Evolutionary conservation across 2,888 invertebrate species (phyloP).

Genomic region (Heliconius ismenius): DNA sequence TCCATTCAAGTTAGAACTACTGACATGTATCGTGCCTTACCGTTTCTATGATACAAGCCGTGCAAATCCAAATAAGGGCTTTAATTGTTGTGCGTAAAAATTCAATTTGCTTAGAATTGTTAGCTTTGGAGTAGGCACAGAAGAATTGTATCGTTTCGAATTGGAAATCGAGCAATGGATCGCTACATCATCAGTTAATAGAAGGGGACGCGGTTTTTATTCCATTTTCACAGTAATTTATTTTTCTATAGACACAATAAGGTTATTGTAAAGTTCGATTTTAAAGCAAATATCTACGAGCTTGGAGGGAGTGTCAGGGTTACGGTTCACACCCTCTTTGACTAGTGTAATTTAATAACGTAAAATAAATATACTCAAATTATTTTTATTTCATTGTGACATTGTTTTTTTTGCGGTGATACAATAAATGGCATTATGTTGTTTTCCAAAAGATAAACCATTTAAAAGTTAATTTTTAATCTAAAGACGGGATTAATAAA

Average conservation of each 20-base stretch:
- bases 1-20: constrained; percentile 79
- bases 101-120: constrained; percentile 46
- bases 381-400: constrained; percentile 8
- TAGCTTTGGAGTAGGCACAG: constrained; percentile 50
- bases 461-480: too few species aligned
- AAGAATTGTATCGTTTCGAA: constrained; percentile 60
- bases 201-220: constrained; percentile 80
- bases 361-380: constrained; percentile 43
- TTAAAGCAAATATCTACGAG: constrained; percentile 75
- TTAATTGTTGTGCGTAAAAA: constrained; percentile 45
- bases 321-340: constrained; percentile 70
- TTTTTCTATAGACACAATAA: constrained; percentile 74
- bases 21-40: constrained; percentile 63
- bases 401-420: constrained; percentile 3
- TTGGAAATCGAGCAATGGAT: constrained; percentile 74
- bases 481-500: too few species aligned
- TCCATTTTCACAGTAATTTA: constrained; percentile 80
- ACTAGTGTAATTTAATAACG: constrained; percentile 47
- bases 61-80: constrained; percentile 39
- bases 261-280: constrained; percentile 72
- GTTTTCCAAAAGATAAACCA: background rate
- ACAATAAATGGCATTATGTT: background rate
- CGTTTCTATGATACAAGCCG: constrained; percentile 49
- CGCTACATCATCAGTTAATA: constrained; percentile 80
- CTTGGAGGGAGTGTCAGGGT: constrained; percentile 65